Conservation (phyloP, 2,888 invertebrate species). For the Rhimphoctona megacephalus region DNA sequence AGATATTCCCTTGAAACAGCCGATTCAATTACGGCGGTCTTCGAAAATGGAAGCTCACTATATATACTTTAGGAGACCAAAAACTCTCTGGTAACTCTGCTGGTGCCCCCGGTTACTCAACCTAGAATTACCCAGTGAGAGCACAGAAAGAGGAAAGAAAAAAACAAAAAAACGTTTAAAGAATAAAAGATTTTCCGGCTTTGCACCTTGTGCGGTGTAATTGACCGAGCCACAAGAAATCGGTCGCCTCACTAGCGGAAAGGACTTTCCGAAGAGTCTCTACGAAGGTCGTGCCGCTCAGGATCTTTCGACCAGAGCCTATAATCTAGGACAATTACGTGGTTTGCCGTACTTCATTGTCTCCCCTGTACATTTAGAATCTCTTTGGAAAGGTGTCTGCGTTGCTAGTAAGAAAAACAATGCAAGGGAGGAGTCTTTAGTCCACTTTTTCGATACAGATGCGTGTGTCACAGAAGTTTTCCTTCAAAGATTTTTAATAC, state of each 20-base stretch:
- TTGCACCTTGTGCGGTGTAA: conserved; percentile 82
- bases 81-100: conserved; percentile 26
- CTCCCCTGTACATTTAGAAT: conserved; percentile 44
- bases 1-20: conserved; percentile 55
- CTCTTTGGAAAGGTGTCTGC: conserved; percentile 25
- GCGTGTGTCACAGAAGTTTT: conserved; percentile 42
- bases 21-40: conserved; percentile 68
- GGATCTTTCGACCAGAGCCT: conserved; percentile 72
- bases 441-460: conserved; percentile 35
- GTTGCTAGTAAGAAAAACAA: neutral
- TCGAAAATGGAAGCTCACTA: conserved; percentile 35
- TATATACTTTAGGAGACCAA: neutral
- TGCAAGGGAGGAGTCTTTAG: neutral
- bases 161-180: conserved; percentile 37
- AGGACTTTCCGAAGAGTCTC: conserved; percentile 39
- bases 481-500: neutral
- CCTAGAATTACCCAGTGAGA: conserved; percentile 76
- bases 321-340: conserved; percentile 81
- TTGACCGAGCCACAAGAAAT: conserved; percentile 72
- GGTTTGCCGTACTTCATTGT: conserved; percentile 51
- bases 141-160: conserved; percentile 56
- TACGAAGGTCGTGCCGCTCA: conserved; percentile 16
- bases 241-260: conserved; percentile 52
- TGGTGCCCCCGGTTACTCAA: conserved; percentile 67
- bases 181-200: conserved; percentile 78